phyloP scores from a whole-genome alignment of 2,113 vertebrate genomes.

The Oreotrochilus melanogaster region DNA sequence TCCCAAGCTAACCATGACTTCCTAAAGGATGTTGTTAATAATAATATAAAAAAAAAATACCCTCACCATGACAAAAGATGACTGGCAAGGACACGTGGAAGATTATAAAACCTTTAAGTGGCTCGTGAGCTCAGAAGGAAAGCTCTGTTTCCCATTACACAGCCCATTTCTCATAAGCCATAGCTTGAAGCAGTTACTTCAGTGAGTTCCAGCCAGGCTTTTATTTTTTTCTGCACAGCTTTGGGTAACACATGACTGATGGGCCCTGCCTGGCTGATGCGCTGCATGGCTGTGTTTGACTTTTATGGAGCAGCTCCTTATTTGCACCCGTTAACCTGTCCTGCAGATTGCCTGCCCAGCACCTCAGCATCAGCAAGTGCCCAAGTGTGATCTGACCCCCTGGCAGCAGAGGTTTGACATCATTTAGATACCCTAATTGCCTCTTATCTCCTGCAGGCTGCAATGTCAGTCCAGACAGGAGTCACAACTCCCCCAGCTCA shows the following conservation, averaged over 20 bases:
- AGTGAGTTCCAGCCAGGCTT: background rate
- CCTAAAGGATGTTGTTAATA: background rate
- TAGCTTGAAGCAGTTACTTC: background rate
- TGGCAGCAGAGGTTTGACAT: constrained; percentile 33
- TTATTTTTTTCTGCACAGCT: background rate
- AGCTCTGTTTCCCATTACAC: constrained; percentile 21
- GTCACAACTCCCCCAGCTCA: background rate
- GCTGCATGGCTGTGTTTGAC: background rate
- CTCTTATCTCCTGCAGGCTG: constrained; percentile 20
- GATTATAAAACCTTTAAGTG: background rate
- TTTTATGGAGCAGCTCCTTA: constrained; percentile 16
- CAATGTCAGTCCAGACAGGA: background rate
- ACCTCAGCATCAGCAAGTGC: background rate
- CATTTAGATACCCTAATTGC: background rate
- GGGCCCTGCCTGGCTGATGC: background rate
- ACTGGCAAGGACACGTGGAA: background rate
- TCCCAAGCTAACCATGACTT: background rate
- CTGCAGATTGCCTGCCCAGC: background rate
- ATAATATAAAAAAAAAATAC: background rate
- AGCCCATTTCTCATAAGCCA: constrained; percentile 26
- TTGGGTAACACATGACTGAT: background rate
- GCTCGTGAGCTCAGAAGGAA: background rate
- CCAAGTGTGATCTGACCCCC: background rate
- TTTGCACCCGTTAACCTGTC: background rate
- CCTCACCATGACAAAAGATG: background rate